Conservation (phyloP, 2,888 invertebrate genomes). For the Theristus sp. region DNA sequence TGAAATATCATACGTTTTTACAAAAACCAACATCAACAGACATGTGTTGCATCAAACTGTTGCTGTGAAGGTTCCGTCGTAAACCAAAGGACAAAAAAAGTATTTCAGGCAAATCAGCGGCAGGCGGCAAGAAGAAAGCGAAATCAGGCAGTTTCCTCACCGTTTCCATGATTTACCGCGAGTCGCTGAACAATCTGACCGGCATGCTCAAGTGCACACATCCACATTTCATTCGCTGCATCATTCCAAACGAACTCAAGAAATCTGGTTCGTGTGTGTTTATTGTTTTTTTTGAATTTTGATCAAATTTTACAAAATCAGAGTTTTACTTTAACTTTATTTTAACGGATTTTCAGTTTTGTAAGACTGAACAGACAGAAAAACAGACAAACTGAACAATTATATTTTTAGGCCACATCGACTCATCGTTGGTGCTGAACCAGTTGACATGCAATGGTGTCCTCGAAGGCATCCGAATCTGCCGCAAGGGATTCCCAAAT, state of each 20-base stretch:
- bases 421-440: constrained; percentile 93
- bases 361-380: no score
- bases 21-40: no score
- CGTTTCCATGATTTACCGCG: constrained; percentile 21
- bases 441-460: constrained; percentile 99
- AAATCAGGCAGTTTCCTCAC: constrained; percentile 28
- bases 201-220: constrained; percentile 28
- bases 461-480: constrained; percentile 99
- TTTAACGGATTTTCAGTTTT: no score
- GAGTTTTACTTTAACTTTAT: no score
- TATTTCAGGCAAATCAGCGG: not conserved
- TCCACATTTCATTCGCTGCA: constrained; percentile 32
- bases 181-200: constrained; percentile 29
- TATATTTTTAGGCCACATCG: constrained; percentile 55
- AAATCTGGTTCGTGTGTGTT: constrained; percentile 15
- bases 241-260: constrained; percentile 32
- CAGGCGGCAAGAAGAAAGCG: constrained; percentile 18
- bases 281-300: no score
- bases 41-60: no score
- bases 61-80: no score
- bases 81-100: no score
- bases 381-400: no score
- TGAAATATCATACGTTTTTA: no score
- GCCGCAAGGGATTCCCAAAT: constrained; percentile 98
- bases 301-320: no score